Base-by-base conservation (phyloP, 2,797 vertebrate genomes). In the Otus scops region DNA sequence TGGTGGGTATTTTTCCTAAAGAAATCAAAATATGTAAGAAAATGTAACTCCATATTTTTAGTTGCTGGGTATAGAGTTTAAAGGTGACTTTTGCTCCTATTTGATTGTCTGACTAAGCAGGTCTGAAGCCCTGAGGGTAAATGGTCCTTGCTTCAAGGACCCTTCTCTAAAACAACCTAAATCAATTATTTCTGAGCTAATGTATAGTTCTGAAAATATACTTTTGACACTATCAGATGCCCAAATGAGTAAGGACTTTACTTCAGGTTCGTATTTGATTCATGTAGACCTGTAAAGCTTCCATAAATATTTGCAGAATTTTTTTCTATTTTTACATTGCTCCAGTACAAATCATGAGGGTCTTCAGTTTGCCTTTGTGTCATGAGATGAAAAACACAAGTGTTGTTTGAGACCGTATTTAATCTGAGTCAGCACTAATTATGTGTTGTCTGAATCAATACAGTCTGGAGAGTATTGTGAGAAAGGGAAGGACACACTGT, bases 391-490 rank as follows among this genome's bases (percentile, higher is more conserved):
- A 94, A 94, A 84, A 76, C 3, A 0, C 26, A 60, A 75, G 56
- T 43, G 68, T 2, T 9, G 61, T 92, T 91, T 91, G 48, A 89
- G 82, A 39, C 65, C 10, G 4, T 75, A 61, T 95, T 94, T 93
- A 79, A 63, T 82, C 83, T 67, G 59, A 96, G 81, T 95, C 93
- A 96, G 93, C 94, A 93, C 68, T 87, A 64, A 87, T 89, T 85
- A 76, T n/a, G 59, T 95, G 84, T 94, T 95, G 67, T 68, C 80
- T 70, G 34, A 92, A 96, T 96, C 89, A 82, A 95, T 95, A 77
- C 8, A 53, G 70, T 91, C 88, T 94, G 74, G 77, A 87, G 56
- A 90, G 45, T 19, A n/a, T 57, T 78, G 59, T 53, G 70, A 82
- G 80, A 51, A 82, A 56, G 48, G 51, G 19, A 86, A 92, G 60